phyloP scores from a whole-genome alignment of 2,113 vertebrate species.

The Nothoprocta pentlandii region DNA sequence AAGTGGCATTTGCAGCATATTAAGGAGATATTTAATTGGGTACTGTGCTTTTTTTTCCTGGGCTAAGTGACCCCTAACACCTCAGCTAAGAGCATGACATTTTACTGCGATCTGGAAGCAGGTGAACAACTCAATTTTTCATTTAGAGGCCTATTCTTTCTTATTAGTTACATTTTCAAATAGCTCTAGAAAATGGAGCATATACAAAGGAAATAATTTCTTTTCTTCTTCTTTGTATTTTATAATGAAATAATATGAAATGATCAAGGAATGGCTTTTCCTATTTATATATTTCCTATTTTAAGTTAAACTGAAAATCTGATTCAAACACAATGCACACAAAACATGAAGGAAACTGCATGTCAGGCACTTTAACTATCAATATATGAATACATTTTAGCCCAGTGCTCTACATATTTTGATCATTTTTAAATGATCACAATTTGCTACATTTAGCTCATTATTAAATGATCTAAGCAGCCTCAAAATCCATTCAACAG shows the following conservation, averaged over 20 bases:
- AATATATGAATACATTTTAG: not conserved
- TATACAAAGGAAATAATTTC: not conserved
- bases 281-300: not conserved
- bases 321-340: not conserved
- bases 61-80: conserved; percentile 2
- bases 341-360: not conserved
- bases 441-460: not conserved
- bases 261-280: not conserved
- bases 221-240: not conserved
- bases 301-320: not conserved
- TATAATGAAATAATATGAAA: not conserved
- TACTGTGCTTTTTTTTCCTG: not conserved
- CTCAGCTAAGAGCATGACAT: not conserved
- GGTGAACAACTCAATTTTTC: not conserved
- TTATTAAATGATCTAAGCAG: not conserved
- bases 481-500: not conserved
- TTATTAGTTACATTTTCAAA: not conserved
- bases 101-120: not conserved
- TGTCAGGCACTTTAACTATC: not conserved
- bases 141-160: not conserved
- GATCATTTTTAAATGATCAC: not conserved
- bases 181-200: not conserved
- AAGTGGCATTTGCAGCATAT: not conserved
- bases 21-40: conserved; percentile 42
- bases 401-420: not conserved